Evolutionary conservation across 2,888 invertebrate genomes (phyloP), one percentile per base, ranked within the genome.

Genomic region (Megaustenia siamemsis): DNA sequence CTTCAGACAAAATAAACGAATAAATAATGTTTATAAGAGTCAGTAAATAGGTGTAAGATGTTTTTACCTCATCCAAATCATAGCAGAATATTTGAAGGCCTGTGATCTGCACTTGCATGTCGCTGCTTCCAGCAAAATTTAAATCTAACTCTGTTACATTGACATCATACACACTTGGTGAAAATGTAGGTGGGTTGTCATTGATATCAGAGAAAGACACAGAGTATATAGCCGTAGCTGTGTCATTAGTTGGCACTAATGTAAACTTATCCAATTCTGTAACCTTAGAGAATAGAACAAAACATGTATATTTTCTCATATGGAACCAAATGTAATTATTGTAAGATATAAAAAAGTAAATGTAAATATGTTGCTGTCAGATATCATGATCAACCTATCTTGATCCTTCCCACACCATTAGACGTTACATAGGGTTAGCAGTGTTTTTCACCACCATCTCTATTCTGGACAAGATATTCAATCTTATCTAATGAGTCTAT

Each of bases 111-210:
- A n/a, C n/a, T n/a, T n/a, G n/a, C 28, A 79, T 40, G 15, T 71
- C 2, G 38, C 18, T 43, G 21, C 32, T 28, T 6, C 49, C 18
- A 24, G 1, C 60, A 43, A 12, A 21, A 35, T 1, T 45, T 8
- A 6, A 32, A 28, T 45, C n/a, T n/a, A 76, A 68, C 68, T 87
- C 87, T 32, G 81, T 32, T 45, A 87, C 75, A 6, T 73, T 76
- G 69, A 84, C 73, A 35, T 56, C 43, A 53, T 87, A 87, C 32
- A 75, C 32, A 40, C 43, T 35, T 43, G 45, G 56, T 6, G 40
- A 32, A 73, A 87, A 87, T 10, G 10, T n/a, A 3, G 87, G 85
- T 18, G 60, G 18, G 35, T 85, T 83, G 82, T 87, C 87, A 83
- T 87, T 86, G n/a, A 82, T 71, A 73, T 87, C 87, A 5, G 73